Evolutionary conservation across 2,888 invertebrate species (phyloP).

Genomic region (Sinopyrophorus schimmeli): DNA sequence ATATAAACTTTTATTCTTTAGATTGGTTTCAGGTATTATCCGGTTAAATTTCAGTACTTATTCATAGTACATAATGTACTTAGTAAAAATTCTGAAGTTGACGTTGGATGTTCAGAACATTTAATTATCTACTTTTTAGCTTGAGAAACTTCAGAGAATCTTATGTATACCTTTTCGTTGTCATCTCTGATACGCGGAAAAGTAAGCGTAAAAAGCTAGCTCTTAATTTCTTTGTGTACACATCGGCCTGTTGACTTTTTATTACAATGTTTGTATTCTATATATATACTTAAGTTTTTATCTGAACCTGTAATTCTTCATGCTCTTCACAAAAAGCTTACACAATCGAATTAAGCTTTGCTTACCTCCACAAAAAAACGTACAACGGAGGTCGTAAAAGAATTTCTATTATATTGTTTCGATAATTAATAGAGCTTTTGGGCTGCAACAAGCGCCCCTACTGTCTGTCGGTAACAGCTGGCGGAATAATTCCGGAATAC

Average conservation of each 20-base stretch:
- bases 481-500: slow-evolving; percentile 39
- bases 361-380: slow-evolving; percentile 10
- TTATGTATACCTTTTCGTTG: slow-evolving; percentile 3
- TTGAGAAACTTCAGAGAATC: too few species aligned
- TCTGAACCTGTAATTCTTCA: slow-evolving; percentile 13
- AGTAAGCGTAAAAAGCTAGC: slow-evolving; percentile 24
- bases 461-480: slow-evolving; percentile 43
- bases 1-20: too few species aligned
- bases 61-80: too few species aligned
- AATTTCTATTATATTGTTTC: slow-evolving; percentile 31
- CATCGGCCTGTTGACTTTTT: slow-evolving; percentile 24
- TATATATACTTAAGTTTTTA: slow-evolving; percentile 16
- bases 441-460: slow-evolving; percentile 39
- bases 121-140: too few species aligned
- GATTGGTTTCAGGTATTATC: too few species aligned
- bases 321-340: slow-evolving; percentile 4
- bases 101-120: too few species aligned
- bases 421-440: slow-evolving; percentile 29
- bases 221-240: slow-evolving; percentile 29
- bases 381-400: neutral
- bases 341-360: slow-evolving; percentile 8
- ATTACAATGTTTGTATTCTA: slow-evolving; percentile 20
- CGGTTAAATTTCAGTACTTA: too few species aligned
- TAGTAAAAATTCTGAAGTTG: too few species aligned
- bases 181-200: slow-evolving; percentile 14